Evolutionary conservation across 1,140 invertebrate species (phyloP).

Genomic region (fruit fly (Drosophila melanogaster)): Release_6_plus_ISO1_MT NT_037436.4:16895001-16895500

Average conservation of each 20-base stretch:
- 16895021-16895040: slow-evolving; percentile 13
- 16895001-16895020: slow-evolving; percentile 9
- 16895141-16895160: slow-evolving; percentile 3
- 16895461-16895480: slow-evolving; percentile 25
- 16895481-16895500: slow-evolving; percentile 40
- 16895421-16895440: background rate
- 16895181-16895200: slow-evolving; percentile 28
- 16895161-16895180: slow-evolving; percentile 32
- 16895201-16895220: slow-evolving; percentile 14
- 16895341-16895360: slow-evolving; percentile 70
- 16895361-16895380: slow-evolving; percentile 45
- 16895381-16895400: slow-evolving; percentile 62
- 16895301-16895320: slow-evolving; percentile 77
- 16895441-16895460: slow-evolving; percentile 15
- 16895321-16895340: slow-evolving; percentile 73
- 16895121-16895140: slow-evolving; percentile 27
- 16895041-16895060: background rate
- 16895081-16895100: slow-evolving; percentile 9
- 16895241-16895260: slow-evolving; percentile 39
- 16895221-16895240: slow-evolving; percentile 22
- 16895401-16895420: background rate
- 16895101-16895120: slow-evolving; percentile 6
- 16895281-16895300: background rate
- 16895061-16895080: slow-evolving; percentile 1
- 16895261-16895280: too few relatives aligned